Conservation (phyloP, 23 tunicate genomes). For the Diplosoma virens region DNA sequence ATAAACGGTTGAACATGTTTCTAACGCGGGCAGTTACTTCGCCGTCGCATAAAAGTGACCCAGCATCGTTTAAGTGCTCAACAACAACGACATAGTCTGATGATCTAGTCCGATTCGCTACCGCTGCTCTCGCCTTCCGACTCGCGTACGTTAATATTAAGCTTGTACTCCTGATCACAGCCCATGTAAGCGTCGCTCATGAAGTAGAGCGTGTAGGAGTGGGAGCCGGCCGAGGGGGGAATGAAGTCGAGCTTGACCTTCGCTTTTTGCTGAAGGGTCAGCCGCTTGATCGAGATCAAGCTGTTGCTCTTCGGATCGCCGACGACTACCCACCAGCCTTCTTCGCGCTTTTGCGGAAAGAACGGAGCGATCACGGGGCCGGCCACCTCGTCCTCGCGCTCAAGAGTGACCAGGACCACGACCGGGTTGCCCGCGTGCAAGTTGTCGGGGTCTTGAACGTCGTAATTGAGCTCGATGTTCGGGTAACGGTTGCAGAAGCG, state of each 20-base stretch:
- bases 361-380: conserved; percentile 97
- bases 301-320: conserved; percentile 95
- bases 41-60: no score
- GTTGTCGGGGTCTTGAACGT: conserved; percentile 64
- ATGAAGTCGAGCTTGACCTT: conserved; percentile 88
- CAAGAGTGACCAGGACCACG: conserved; percentile 70
- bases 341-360: conserved; percentile 95
- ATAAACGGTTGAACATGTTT: no score
- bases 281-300: conserved; percentile 86
- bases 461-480: conserved; percentile 81
- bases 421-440: conserved; percentile 75
- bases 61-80: no score
- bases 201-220: conserved; percentile 82
- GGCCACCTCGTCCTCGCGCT: conserved; percentile 95
- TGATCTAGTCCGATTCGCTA: conserved; percentile 78
- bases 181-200: conserved; percentile 99
- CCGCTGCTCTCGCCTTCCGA: conserved; percentile 88
- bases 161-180: conserved; percentile 96
- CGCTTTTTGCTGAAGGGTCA: conserved; percentile 87
- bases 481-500: conserved; percentile 96
- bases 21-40: no score
- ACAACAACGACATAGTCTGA: no score
- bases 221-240: conserved; percentile 83
- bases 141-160: conserved; percentile 68
- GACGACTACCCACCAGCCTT: conserved; percentile 99